Evolutionary conservation across 2,888 invertebrate species (phyloP).

Genomic region (Bombylius discolor): DNA sequence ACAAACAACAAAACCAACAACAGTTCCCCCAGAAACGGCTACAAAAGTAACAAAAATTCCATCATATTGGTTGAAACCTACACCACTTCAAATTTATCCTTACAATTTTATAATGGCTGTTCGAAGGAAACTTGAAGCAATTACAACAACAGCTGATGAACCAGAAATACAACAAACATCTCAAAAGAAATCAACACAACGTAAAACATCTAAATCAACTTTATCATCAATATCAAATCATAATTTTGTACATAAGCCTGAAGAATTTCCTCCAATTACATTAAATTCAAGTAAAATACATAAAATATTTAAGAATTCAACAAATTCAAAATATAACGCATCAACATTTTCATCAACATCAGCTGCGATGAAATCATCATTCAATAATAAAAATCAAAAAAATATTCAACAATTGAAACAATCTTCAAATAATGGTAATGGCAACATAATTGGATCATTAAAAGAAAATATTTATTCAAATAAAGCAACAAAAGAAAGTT

Average conservation of each 20-base stretch:
- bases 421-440: too few species aligned
- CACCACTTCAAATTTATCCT: constrained; percentile 39
- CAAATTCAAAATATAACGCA: not conserved
- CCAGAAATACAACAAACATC: not conserved
- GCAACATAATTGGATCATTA: not conserved
- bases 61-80: constrained; percentile 34
- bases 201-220: not conserved
- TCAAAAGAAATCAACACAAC: not conserved
- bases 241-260: too few species aligned
- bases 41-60: not conserved
- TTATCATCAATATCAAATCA: too few species aligned
- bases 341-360: not conserved
- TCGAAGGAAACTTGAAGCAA: constrained; percentile 40
- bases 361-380: not conserved
- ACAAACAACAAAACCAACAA: not conserved
- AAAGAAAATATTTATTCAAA: not conserved
- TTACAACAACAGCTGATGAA: constrained; percentile 10
- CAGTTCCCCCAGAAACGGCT: too few species aligned
- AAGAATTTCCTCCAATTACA: too few species aligned
- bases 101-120: constrained; percentile 49
- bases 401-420: not conserved
- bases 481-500: not conserved
- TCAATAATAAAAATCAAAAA: not conserved
- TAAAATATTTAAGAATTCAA: not conserved
- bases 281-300: not conserved